Evolutionary conservation across 2,113 vertebrate species (phyloP).

Genomic region (Mesembrinibis cayennensis): DNA sequence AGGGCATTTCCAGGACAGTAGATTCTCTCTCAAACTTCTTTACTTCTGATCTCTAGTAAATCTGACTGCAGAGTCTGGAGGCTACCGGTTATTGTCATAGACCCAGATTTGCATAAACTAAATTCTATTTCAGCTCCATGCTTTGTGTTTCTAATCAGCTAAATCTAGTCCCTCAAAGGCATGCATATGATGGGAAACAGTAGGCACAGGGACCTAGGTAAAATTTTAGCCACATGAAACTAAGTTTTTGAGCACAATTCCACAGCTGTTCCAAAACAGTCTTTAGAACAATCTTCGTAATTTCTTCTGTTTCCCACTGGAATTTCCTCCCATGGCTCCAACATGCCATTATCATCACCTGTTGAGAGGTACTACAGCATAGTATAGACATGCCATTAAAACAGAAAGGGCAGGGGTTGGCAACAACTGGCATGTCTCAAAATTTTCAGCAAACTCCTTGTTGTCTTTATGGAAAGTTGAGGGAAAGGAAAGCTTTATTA

Average conservation of each 20-base stretch:
- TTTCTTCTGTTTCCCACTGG: background rate
- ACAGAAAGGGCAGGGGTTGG: background rate
- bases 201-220: background rate
- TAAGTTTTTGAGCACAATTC: background rate
- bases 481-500: background rate
- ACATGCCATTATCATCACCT: background rate
- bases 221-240: background rate
- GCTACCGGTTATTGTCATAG: background rate
- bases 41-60: background rate
- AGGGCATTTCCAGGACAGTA: background rate
- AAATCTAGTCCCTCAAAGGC: background rate
- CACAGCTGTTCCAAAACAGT: background rate
- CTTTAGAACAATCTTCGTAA: background rate
- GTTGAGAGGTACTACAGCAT: background rate
- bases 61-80: background rate
- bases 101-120: background rate
- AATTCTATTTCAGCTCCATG: background rate
- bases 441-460: background rate
- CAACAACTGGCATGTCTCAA: background rate
- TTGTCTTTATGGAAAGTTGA: background rate
- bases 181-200: background rate
- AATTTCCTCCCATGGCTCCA: background rate
- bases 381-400: background rate
- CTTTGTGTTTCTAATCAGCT: background rate
- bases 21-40: background rate